phyloP scores from a whole-genome alignment of 2,797 vertebrate species.

The Sebastes elongatus region DNA sequence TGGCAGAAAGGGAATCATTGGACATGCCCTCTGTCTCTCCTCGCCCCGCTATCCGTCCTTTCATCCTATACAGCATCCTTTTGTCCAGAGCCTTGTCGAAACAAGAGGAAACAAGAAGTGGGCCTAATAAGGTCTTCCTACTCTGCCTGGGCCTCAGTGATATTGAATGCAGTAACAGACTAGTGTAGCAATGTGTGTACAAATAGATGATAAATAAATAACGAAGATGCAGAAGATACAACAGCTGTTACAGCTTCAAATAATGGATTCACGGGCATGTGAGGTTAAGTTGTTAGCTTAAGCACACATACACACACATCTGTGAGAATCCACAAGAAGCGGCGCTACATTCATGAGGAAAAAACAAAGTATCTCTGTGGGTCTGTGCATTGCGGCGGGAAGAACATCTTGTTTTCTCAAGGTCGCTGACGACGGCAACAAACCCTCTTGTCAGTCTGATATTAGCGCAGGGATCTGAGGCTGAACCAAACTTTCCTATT shows the following conservation, averaged over 20 bases:
- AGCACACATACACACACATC: slow-evolving; percentile 12
- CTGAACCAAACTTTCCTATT: slow-evolving; percentile 65
- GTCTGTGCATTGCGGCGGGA: slow-evolving; percentile 39
- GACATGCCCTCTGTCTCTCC: background rate
- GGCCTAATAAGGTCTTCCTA: slow-evolving; percentile 78
- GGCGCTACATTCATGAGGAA: slow-evolving; percentile 46
- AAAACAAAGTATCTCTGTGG: slow-evolving; percentile 66
- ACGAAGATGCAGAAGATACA: slow-evolving; percentile 6
- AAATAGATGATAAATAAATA: slow-evolving; percentile 24
- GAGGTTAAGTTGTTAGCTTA: slow-evolving; percentile 23
- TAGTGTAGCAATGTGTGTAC: background rate
- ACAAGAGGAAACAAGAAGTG: slow-evolving; percentile 67
- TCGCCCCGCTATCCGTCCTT: background rate
- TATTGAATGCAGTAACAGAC: background rate
- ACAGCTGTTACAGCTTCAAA: background rate
- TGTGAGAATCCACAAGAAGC: slow-evolving; percentile 40
- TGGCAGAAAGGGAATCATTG: slow-evolving; percentile 51
- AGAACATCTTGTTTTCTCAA: slow-evolving; percentile 73
- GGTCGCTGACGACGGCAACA: slow-evolving; percentile 68
- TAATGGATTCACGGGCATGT: background rate
- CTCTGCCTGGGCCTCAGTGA: background rate
- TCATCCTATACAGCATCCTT: slow-evolving; percentile 21
- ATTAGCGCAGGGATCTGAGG: slow-evolving; percentile 60
- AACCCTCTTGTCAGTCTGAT: slow-evolving; percentile 58
- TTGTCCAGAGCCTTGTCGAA: slow-evolving; percentile 37